Base-by-base conservation (phyloP, 2,797 vertebrate genomes). In the Nannoperca australis region DNA sequence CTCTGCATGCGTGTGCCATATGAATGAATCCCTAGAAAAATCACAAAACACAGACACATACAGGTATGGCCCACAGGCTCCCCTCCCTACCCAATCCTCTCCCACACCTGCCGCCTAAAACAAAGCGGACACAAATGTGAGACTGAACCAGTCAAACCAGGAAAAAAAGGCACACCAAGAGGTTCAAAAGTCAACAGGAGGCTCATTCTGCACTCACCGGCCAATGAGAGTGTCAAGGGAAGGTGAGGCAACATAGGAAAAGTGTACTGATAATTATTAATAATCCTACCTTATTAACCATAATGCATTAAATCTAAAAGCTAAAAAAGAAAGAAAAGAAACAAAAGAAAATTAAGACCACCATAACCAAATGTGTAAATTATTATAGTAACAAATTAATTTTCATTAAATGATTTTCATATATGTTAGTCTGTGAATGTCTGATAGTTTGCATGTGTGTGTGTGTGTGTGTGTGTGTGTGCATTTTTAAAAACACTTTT, bases 171-270 rank as follows among this genome's bases (percentile, higher is more conserved):
- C 85, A 92, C 74, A 89, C 44, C 91, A 60, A 83, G 88, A 81
- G 68, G 79, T 88, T 89, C 87, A 90, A 91, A 92, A 86, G 89
- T 76, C 88, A 76, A 78, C 91, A 84, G 92, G 89, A 87, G 90
- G 83, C 82, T 93, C 86, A 90, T 61, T 87, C 89, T 85, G 95
- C 96, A 85, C 95, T 95, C 96, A 96, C 95, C 96, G 96, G 96
- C 97, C 96, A 97, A 94, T 98, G 97, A 98, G 95, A 97, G 92
- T 86, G 72, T 89, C 82, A 50, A 90, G 96, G 95, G 97, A 97
- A 96, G 97, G 97, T 97, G 96, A 96, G 97, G 79, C 94, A 96
- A 95, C 95, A 95, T 93, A 96, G 95, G 95, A 97, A 95, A 96
- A 97, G 96, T 76, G 17, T 18, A 70, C 34, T 67, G 3, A 62